A percentile compares a stretch with the other conserved stretches of the same genome.
These are phyloP conservation scores for Dipus sagitta DNA, from an alignment of 2,797 vertebrate genomes.

Conservation along the genomic window DNA sequence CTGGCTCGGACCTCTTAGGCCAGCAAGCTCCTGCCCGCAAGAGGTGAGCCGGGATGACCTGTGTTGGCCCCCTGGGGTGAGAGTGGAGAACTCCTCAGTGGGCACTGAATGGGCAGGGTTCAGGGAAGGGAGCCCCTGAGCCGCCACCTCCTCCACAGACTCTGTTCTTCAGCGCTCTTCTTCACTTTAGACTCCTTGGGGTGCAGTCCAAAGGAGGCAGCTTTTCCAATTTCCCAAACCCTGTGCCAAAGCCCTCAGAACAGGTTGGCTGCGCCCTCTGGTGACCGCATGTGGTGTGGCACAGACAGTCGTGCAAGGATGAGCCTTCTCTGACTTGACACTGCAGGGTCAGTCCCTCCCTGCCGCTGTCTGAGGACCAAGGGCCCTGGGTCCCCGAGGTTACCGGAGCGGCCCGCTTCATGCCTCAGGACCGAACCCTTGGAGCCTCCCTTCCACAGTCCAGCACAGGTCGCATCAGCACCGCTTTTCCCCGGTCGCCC, in stretches of 20 bases:
- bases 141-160: conserved; percentile 34
- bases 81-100: too few species aligned
- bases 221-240: background rate
- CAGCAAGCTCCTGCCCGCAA: conserved; percentile 69
- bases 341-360: background rate
- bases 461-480: background rate
- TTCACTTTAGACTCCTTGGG: conserved; percentile 71
- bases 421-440: conserved; percentile 70
- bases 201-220: conserved; percentile 12
- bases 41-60: conserved; percentile 49
- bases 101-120: background rate
- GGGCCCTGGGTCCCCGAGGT: background rate
- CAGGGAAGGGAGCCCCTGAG: background rate
- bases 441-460: conserved; percentile 79
- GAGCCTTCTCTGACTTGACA: background rate
- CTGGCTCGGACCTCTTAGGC: conserved; percentile 56
- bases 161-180: conserved; percentile 70
- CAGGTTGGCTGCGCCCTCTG: conserved; percentile 65
- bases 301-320: background rate
- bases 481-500: conserved; percentile 76
- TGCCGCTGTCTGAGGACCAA: too few species aligned
- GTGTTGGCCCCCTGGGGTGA: background rate
- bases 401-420: background rate
- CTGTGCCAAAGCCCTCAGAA: background rate
- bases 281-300: conserved; percentile 40